Evolutionary conservation across 2,797 vertebrate genomes (phyloP).

Genomic region (Vireo griseus): DNA sequence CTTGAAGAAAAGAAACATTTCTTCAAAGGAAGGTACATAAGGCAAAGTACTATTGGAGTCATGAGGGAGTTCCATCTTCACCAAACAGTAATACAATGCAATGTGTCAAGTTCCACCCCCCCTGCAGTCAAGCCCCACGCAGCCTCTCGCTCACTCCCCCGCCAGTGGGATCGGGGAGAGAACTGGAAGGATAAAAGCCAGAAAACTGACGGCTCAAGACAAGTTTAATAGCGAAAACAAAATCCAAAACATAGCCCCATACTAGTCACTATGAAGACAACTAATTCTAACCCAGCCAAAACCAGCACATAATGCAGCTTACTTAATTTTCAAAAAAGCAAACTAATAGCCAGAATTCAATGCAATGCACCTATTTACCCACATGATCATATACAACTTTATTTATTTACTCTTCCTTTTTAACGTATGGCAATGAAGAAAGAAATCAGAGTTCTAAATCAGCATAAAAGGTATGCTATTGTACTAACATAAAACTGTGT

Average conservation of each 20-base stretch:
- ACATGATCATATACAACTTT: not conserved
- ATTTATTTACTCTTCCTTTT: not conserved
- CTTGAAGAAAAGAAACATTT: not conserved
- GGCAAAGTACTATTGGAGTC: not conserved
- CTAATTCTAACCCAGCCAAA: not conserved
- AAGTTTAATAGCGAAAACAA: not conserved
- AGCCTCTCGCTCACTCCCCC: not conserved
- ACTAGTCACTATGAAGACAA: not conserved
- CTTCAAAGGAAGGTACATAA: not conserved
- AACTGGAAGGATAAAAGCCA: not conserved
- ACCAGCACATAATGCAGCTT: not conserved
- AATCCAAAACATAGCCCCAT: not conserved
- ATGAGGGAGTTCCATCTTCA: not conserved
- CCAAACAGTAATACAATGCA: not conserved
- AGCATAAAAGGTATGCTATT: not conserved
- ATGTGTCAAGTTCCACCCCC: accelerated
- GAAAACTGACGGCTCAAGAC: not conserved
- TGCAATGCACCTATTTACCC: not conserved
- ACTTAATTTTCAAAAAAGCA: not conserved
- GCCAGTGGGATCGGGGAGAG: accelerated
- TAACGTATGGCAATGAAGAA: not conserved
- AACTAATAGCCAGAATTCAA: not conserved
- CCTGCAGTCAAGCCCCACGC: not conserved
- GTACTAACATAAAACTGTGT: not conserved
- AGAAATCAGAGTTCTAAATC: not conserved